These are phyloP conservation scores for Megalops cyprinoides DNA, from an alignment of 2,797 vertebrate species.

Conservation along the genomic window DNA sequence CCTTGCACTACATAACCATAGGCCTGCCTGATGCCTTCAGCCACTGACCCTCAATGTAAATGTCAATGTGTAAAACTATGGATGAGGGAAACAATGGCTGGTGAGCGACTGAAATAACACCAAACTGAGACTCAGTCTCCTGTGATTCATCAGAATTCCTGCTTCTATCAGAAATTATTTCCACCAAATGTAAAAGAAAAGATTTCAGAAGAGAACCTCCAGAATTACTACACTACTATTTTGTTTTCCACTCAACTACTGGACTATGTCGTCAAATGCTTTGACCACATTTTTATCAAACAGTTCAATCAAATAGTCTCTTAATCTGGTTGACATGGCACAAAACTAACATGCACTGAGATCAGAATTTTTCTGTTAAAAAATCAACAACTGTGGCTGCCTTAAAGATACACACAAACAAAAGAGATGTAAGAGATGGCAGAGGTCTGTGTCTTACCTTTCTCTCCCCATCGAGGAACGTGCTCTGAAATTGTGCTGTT, in stretches of 20 bases:
- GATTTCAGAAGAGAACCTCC: neutral
- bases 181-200: neutral
- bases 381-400: neutral
- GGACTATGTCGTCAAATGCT: neutral
- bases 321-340: neutral
- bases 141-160: slow-evolving; percentile 18
- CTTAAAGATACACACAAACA: neutral
- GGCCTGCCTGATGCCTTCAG: slow-evolving; percentile 24
- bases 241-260: neutral
- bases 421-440: neutral
- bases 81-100: slow-evolving; percentile 21
- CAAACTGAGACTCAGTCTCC: slow-evolving; percentile 7
- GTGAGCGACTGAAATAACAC: neutral
- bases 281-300: neutral
- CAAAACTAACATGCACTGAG: neutral
- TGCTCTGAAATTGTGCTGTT: slow-evolving; percentile 29
- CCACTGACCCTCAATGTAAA: slow-evolving; percentile 25
- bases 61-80: slow-evolving; percentile 12
- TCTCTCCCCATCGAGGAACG: slow-evolving; percentile 25
- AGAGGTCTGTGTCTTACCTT: slow-evolving; percentile 46
- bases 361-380: neutral
- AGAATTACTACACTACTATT: neutral
- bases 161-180: neutral
- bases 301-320: neutral
- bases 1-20: slow-evolving; percentile 22